Conservation (phyloP, 2,888 invertebrate species). For the Criorhina ranunculi region DNA sequence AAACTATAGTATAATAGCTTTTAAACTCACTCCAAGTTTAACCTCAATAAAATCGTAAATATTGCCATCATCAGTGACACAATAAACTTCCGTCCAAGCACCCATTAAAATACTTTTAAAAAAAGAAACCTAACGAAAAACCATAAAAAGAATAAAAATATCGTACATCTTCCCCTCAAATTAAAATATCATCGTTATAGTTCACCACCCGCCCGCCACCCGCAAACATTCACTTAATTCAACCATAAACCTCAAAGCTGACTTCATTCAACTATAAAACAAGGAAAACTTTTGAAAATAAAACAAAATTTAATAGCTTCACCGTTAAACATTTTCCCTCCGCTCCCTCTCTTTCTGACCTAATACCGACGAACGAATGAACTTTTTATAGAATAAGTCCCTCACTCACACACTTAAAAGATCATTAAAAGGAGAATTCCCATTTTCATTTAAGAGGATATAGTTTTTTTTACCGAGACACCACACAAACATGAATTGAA, state of each 20-base stretch:
- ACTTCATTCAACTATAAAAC: constrained; percentile 8
- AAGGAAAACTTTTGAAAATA: constrained; percentile 1
- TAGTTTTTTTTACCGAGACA: not conserved
- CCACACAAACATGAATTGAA: not conserved
- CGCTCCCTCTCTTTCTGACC: constrained; percentile 17
- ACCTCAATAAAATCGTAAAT: constrained; percentile 14
- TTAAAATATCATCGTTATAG: constrained; percentile 14
- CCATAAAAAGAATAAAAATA: not conserved
- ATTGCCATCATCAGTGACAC: constrained; percentile 3
- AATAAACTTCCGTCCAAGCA: not conserved
- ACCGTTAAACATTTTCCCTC: constrained; percentile 22
- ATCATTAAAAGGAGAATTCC: constrained; percentile 37
- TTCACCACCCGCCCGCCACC: constrained; percentile 2
- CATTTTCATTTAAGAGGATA: constrained; percentile 18
- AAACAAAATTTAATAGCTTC: constrained; percentile 22
- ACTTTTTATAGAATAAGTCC: constrained; percentile 7
- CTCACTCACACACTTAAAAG: constrained; percentile 12
- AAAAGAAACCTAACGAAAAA: not conserved
- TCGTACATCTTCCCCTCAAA: constrained; percentile 3
- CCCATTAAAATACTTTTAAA: constrained; percentile 4
- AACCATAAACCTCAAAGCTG: constrained; percentile 4
- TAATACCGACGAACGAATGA: constrained; percentile 40
- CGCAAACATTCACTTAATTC: constrained; percentile 13
- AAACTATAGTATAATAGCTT: too few relatives aligned
- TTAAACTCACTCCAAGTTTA: not conserved